Evolutionary conservation across 2,797 vertebrate genomes (phyloP).

Genomic region (Rhabdomys pumilio): DNA sequence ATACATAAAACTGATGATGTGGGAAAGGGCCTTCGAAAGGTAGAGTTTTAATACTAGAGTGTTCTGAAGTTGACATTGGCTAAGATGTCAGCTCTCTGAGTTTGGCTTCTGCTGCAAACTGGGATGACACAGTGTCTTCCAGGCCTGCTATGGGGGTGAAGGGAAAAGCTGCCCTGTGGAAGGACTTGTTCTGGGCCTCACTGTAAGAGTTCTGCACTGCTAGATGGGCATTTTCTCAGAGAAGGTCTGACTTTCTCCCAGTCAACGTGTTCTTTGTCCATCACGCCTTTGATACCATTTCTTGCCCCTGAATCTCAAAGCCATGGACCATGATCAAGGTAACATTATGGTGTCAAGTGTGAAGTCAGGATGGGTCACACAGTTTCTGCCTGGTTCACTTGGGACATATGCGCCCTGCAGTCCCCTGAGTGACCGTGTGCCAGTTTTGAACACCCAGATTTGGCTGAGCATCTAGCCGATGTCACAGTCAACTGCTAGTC

Average conservation of each 20-base stretch:
- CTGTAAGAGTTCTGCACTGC: not conserved
- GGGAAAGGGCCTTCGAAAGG: conserved; percentile 5
- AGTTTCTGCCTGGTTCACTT: not conserved
- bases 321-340: not conserved
- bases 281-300: not conserved
- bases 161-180: not conserved
- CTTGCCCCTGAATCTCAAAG: not conserved
- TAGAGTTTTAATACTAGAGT: not conserved
- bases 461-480: not conserved
- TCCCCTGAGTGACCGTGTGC: not conserved
- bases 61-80: not conserved
- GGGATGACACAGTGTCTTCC: not conserved
- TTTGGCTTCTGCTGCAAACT: not conserved
- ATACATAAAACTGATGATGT: not conserved
- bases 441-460: not conserved
- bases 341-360: not conserved
- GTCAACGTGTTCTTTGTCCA: not conserved
- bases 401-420: not conserved
- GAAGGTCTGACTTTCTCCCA: not conserved
- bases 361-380: not conserved
- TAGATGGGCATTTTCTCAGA: not conserved
- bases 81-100: not conserved
- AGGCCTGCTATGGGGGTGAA: not conserved
- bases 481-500: not conserved
- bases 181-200: not conserved